phyloP scores from a whole-genome alignment of 1,140 invertebrate species.

The Drosophila jambulina region DNA sequence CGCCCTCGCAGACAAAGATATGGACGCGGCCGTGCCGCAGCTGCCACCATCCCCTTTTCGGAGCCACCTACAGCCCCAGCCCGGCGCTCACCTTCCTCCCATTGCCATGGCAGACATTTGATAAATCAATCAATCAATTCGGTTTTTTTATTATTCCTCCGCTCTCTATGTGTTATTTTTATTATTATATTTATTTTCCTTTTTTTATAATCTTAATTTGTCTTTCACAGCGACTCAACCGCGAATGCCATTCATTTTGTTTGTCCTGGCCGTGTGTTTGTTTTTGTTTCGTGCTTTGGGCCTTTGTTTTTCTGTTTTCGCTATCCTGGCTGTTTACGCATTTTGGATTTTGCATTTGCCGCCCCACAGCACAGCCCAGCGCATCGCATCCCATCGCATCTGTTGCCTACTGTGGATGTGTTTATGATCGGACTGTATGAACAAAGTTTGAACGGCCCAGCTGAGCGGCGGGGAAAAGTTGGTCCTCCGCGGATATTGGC shows the following conservation, averaged over 20 bases:
- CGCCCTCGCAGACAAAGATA: conserved; percentile 60
- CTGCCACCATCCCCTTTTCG: conserved; percentile 18
- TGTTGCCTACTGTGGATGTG: conserved; percentile 61
- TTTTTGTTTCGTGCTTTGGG: conserved; percentile 15
- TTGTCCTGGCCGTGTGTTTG: conserved; percentile 51
- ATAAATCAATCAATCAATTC: conserved; percentile 84
- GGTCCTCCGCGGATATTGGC: conserved; percentile 33
- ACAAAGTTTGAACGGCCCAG: conserved; percentile 42
- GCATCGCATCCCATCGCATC: conserved; percentile 20
- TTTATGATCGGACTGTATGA: conserved; percentile 57
- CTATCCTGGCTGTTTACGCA: conserved; percentile 44
- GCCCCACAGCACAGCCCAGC: neutral
- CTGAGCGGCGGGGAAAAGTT: conserved; percentile 29
- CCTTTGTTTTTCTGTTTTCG: conserved; percentile 37
- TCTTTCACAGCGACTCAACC: conserved; percentile 77
- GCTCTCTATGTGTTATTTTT: conserved; percentile 59
- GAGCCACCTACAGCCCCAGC: neutral
- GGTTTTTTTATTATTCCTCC: conserved; percentile 29
- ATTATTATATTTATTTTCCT: conserved; percentile 72
- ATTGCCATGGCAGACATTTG: conserved; percentile 63
- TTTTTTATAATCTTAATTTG: conserved; percentile 83
- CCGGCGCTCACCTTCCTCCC: conserved; percentile 27
- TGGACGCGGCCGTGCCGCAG: conserved; percentile 36
- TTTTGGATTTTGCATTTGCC: conserved; percentile 44
- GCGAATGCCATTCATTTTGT: conserved; percentile 76